These are phyloP conservation scores for Aplidium turbinatum DNA, from an alignment of 23 tunicate species.

Conservation along the genomic window DNA sequence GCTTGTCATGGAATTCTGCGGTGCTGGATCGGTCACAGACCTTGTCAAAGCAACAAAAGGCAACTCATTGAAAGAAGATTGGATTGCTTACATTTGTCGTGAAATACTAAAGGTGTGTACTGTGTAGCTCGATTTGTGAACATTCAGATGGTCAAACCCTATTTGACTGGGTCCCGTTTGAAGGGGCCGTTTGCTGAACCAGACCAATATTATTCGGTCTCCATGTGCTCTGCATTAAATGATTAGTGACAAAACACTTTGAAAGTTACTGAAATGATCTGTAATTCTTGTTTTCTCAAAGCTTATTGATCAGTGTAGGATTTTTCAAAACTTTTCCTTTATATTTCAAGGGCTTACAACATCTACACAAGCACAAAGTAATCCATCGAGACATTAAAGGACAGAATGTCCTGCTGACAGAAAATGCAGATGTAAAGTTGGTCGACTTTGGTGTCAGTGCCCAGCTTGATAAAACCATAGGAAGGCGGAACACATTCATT, in stretches of 20 bases:
- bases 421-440: conserved; percentile 96
- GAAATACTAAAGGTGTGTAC: conserved; percentile 88
- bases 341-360: conserved; percentile 88
- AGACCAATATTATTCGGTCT: too few species aligned
- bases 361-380: conserved; percentile 96
- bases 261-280: too few species aligned
- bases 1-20: conserved; percentile 99
- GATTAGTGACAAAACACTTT: too few species aligned
- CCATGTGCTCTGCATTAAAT: too few species aligned
- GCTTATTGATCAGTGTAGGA: too few species aligned
- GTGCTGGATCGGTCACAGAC: conserved; percentile 99
- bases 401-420: conserved; percentile 95
- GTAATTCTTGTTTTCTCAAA: too few species aligned
- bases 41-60: conserved; percentile 94
- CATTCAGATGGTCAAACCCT: too few species aligned
- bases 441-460: conserved; percentile 99
- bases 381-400: conserved; percentile 99
- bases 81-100: conserved; percentile 98
- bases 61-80: conserved; percentile 84
- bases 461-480: conserved; percentile 96
- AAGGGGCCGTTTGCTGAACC: too few species aligned
- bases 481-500: conserved; percentile 94
- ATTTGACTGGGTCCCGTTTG: too few species aligned
- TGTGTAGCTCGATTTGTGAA: too few species aligned
- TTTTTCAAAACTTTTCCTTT: too few species aligned